Base-by-base conservation (phyloP, 1,140 invertebrate species). In the Zophobas atratus region DNA sequence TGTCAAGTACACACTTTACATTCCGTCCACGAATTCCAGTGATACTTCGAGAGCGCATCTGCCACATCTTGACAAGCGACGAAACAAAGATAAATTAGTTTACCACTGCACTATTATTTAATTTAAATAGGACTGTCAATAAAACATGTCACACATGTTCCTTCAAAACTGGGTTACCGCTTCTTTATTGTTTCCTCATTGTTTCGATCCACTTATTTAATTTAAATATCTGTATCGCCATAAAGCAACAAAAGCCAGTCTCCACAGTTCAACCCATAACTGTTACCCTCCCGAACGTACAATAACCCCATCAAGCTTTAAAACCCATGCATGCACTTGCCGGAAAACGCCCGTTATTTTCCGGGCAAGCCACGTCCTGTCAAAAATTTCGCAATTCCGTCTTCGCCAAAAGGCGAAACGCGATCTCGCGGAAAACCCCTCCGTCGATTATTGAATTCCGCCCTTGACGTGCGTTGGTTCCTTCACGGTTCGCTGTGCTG, bases 301-400 rank as follows among this genome's bases (percentile, higher is more conserved):
- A 20, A 20, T 20, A 20, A 20, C 20, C 20, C 20, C 20, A 20
- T 20, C 3, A 46, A 46, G 55, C 32, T 56, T 56, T 3, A 33
- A 41, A 63, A 63, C 6, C 41, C 57, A 38, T 63, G 57, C 57
- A 63, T 63, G 34, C 57, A 41, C 39, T 20, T 8, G 6, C 60
- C 60, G 60, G 60, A 67, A 20, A 67, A 67, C 20, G 60, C n/a
- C 39, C 60, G 60, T 67, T 67, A 67, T 33, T 41, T 67, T 67
- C 60, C 60, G 60, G 57, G 36, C 0, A 63, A 41, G 20, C 49
- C 5, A 8, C 35, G 57, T 46, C 60, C 38, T 41, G 60, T 67
- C 3, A 43, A 67, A 67, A 67, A 67, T 36, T 43, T 67, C 60
- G 33, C 38, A 43, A 67, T 43, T 67, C 39, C 49, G 49, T 20